Conservation (phyloP, 2,797 vertebrate species). For the Valencia hispanica region DNA sequence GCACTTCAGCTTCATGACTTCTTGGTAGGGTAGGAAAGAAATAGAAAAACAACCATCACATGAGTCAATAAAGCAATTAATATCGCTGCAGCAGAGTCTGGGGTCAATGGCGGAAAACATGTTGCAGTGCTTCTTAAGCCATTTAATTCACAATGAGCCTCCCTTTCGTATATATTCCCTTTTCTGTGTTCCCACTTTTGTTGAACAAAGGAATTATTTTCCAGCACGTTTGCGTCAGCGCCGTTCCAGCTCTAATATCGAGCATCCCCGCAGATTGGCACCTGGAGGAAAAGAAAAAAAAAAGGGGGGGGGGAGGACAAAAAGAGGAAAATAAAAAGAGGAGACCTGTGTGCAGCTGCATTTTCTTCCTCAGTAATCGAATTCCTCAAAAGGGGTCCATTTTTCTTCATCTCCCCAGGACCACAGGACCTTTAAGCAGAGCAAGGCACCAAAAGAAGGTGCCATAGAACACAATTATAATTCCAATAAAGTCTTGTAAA, state of each 20-base stretch:
- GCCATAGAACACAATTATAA: slow-evolving; percentile 84
- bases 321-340: slow-evolving; percentile 35
- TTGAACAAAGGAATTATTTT: slow-evolving; percentile 70
- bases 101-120: slow-evolving; percentile 64
- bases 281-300: slow-evolving; percentile 73
- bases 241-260: slow-evolving; percentile 78
- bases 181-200: slow-evolving; percentile 70
- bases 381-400: slow-evolving; percentile 84
- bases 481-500: slow-evolving; percentile 80
- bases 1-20: slow-evolving; percentile 51
- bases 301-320: slow-evolving; percentile 1
- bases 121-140: slow-evolving; percentile 58
- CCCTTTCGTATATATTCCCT: slow-evolving; percentile 59
- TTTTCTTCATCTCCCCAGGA: slow-evolving; percentile 86
- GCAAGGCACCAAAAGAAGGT: slow-evolving; percentile 76
- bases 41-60: slow-evolving; percentile 25
- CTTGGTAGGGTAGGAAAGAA: slow-evolving; percentile 39
- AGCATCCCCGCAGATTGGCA: slow-evolving; percentile 76
- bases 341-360: slow-evolving; percentile 71
- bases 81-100: slow-evolving; percentile 62
- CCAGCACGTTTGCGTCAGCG: slow-evolving; percentile 48
- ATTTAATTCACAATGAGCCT: slow-evolving; percentile 75
- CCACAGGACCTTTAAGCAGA: slow-evolving; percentile 84
- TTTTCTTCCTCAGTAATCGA: slow-evolving; percentile 84
- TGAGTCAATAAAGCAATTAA: slow-evolving; percentile 74